Evolutionary conservation across 2,888 invertebrate species (phyloP).

Genomic region (Tachystola acroxantha): DNA sequence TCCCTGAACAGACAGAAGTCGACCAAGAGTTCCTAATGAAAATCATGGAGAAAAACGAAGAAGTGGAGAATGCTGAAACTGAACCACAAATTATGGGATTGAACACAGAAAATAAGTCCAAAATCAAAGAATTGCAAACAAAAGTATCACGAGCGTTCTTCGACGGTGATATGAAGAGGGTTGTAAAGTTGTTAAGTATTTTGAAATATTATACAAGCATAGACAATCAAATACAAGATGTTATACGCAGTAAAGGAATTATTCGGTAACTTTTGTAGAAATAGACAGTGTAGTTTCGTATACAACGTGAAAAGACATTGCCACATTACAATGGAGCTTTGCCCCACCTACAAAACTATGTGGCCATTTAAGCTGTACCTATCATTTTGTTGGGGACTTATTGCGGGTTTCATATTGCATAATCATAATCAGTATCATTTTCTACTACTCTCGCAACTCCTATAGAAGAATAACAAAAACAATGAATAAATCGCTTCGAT

Average conservation of each 20-base stretch:
- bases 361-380: too few relatives aligned
- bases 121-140: conserved; percentile 71
- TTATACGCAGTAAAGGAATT: conserved; percentile 78
- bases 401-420: too few relatives aligned
- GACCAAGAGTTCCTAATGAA: conserved; percentile 85
- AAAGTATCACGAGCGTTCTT: conserved; percentile 82
- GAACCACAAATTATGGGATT: conserved; percentile 77
- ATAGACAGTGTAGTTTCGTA: too few relatives aligned
- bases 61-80: conserved; percentile 83
- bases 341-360: too few relatives aligned
- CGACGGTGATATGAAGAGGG: conserved; percentile 79
- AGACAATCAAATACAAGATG: conserved; percentile 84
- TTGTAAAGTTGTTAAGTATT: conserved; percentile 82
- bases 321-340: too few relatives aligned
- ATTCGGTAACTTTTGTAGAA: conserved; percentile 62
- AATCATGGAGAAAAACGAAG: conserved; percentile 95
- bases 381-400: too few relatives aligned
- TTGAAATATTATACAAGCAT: conserved; percentile 93
- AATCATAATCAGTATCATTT: too few relatives aligned
- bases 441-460: too few relatives aligned
- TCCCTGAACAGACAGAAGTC: conserved; percentile 82
- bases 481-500: too few relatives aligned
- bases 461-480: too few relatives aligned
- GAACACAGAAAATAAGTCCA: conserved; percentile 74
- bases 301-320: too few relatives aligned